phyloP scores from a whole-genome alignment of 2,797 vertebrate genomes.

The Fistularia tabacaria region DNA sequence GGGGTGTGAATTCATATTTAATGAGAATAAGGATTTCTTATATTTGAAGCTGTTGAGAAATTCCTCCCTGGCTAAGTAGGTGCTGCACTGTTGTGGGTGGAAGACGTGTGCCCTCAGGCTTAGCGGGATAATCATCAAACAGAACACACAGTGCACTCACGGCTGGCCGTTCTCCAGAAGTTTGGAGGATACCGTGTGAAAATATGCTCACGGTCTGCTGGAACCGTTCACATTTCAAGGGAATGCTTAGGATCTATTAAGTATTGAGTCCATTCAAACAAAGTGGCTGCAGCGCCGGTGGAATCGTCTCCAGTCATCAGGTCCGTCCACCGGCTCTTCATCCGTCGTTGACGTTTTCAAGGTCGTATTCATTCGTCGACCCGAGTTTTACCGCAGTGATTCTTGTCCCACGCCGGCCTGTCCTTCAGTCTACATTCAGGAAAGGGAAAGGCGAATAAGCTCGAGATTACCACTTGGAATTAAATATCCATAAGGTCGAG shows the following conservation, averaged over 20 bases:
- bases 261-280: constrained; percentile 49
- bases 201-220: constrained; percentile 45
- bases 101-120: constrained; percentile 41
- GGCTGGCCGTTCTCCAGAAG: constrained; percentile 39
- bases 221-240: constrained; percentile 44
- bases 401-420: too few species aligned
- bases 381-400: too few species aligned
- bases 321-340: background rate
- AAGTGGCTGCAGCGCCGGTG: too few species aligned
- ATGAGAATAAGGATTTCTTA: background rate
- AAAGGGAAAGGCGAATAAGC: too few species aligned
- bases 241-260: constrained; percentile 58
- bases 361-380: too few species aligned
- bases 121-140: constrained; percentile 56
- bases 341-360: too few species aligned
- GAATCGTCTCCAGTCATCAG: background rate
- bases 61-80: constrained; percentile 20
- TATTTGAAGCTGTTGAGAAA: constrained; percentile 14
- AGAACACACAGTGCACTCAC: constrained; percentile 46
- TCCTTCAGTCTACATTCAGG: too few species aligned
- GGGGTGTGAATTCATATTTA: constrained; percentile 4
- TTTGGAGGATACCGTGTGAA: constrained; percentile 43
- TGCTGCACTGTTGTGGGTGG: constrained; percentile 36
- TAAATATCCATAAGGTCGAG: too few species aligned
- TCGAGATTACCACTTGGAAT: too few species aligned